Evolutionary conservation across 2,888 invertebrate genomes (phyloP).

Genomic region (Drosophila dives): DNA sequence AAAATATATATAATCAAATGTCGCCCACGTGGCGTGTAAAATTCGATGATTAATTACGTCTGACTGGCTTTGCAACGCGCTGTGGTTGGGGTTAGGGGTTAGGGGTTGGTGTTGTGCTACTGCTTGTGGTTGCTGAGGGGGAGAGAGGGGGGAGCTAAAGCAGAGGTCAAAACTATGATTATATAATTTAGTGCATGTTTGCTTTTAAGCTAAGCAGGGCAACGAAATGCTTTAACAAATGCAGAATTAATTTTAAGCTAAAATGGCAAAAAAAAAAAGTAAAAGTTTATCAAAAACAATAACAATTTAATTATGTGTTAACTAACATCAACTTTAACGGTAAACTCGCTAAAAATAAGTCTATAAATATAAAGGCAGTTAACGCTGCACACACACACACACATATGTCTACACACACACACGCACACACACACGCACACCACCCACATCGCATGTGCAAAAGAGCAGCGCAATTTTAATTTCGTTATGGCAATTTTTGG

Average conservation of each 20-base stretch:
- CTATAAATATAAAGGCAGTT: neutral
- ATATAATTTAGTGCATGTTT: slow-evolving; percentile 9
- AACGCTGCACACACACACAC: neutral
- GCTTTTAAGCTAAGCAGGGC: neutral
- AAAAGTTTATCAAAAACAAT: neutral
- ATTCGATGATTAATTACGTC: slow-evolving; percentile 76
- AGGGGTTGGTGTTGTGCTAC: neutral
- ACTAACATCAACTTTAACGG: neutral
- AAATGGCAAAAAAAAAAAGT: neutral
- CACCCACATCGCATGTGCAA: neutral
- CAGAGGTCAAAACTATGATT: slow-evolving; percentile 23
- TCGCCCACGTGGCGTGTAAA: slow-evolving; percentile 52
- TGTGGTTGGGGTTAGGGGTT: neutral
- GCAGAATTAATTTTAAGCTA: neutral
- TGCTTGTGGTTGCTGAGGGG: neutral
- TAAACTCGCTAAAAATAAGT: neutral
- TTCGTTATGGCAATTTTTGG: slow-evolving; percentile 32
- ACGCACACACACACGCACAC: neutral
- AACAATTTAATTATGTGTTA: neutral
- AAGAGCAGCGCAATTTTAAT: slow-evolving; percentile 32
- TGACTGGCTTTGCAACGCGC: slow-evolving; percentile 13
- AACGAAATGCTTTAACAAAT: neutral
- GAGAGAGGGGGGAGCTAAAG: neutral
- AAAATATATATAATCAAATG: slow-evolving; percentile 75
- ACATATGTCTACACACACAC: neutral